Conservation (phyloP, 2,888 invertebrate species). For the Andrena minutula region DNA sequence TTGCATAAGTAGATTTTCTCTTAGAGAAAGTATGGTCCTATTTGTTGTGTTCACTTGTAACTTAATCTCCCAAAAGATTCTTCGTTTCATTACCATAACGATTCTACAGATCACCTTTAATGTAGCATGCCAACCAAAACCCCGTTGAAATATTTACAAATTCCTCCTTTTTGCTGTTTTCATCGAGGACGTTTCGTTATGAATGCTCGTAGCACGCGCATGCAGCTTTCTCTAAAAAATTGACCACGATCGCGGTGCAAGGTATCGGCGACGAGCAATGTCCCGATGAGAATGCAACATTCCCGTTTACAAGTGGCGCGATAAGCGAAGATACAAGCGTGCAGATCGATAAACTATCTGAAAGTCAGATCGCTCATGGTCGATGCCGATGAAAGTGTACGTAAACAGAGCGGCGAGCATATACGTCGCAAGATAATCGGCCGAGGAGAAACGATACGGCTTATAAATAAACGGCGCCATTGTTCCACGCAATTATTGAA, state of each 20-base stretch:
- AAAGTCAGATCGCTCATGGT: conserved; percentile 37
- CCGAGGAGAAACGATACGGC: conserved; percentile 31
- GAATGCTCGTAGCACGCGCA: not conserved
- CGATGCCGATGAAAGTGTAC: conserved; percentile 45
- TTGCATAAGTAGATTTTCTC: not conserved
- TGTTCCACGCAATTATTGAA: conserved; percentile 53
- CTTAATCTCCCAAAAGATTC: not conserved
- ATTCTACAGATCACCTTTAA: no score
- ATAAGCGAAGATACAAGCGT: conserved; percentile 33
- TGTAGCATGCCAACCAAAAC: not conserved
- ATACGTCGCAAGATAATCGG: conserved; percentile 40
- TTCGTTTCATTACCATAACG: no score
- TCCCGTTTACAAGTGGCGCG: conserved; percentile 21
- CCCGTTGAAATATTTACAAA: not conserved
- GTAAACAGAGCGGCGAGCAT: conserved; percentile 41
- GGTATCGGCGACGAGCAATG: not conserved
- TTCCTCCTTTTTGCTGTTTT: not conserved
- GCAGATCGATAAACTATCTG: conserved; percentile 52
- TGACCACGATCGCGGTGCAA: conserved; percentile 2
- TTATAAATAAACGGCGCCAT: conserved; percentile 49
- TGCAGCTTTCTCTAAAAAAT: conserved; percentile 4
- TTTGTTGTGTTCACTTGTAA: not conserved
- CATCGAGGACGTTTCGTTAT: not conserved
- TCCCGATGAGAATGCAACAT: conserved; percentile 37
- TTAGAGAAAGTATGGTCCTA: not conserved